Percentiles rank a stretch among this genome's conserved stretches.
Conservation (phyloP, 2,113 vertebrate genomes). For the Dunckerocampus dactyliophorus region DNA sequence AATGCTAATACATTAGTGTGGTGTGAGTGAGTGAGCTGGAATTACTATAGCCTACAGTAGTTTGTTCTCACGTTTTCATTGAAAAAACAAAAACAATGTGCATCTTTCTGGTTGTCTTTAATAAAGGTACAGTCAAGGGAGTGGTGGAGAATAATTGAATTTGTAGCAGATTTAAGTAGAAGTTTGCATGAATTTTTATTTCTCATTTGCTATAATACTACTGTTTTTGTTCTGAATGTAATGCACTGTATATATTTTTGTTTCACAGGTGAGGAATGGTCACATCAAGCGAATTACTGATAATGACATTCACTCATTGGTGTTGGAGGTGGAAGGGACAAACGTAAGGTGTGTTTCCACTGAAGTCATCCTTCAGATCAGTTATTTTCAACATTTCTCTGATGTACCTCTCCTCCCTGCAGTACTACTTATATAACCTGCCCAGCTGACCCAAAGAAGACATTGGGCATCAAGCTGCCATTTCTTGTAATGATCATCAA, state of each 20-base stretch:
- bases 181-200: too few relatives aligned
- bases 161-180: too few relatives aligned
- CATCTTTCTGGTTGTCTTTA: too few relatives aligned
- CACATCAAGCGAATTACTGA: slow-evolving; percentile 93
- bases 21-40: neutral
- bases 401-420: slow-evolving; percentile 9
- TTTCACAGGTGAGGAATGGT: slow-evolving; percentile 86
- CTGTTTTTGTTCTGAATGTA: too few relatives aligned
- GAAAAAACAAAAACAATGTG: too few relatives aligned
- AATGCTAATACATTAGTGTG: neutral
- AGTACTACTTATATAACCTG: slow-evolving; percentile 97
- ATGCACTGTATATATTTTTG: neutral
- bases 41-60: neutral
- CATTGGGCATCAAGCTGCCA: slow-evolving; percentile 91
- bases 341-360: slow-evolving; percentile 83
- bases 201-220: too few relatives aligned
- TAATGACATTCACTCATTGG: slow-evolving; percentile 92
- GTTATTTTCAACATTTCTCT: neutral
- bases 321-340: slow-evolving; percentile 90
- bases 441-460: slow-evolving; percentile 97
- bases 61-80: neutral
- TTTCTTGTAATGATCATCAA: slow-evolving; percentile 98
- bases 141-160: too few relatives aligned
- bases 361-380: neutral
- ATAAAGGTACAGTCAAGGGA: too few relatives aligned